phyloP scores from a whole-genome alignment of 1,140 invertebrate genomes.

The Drosophila kanapiae region DNA sequence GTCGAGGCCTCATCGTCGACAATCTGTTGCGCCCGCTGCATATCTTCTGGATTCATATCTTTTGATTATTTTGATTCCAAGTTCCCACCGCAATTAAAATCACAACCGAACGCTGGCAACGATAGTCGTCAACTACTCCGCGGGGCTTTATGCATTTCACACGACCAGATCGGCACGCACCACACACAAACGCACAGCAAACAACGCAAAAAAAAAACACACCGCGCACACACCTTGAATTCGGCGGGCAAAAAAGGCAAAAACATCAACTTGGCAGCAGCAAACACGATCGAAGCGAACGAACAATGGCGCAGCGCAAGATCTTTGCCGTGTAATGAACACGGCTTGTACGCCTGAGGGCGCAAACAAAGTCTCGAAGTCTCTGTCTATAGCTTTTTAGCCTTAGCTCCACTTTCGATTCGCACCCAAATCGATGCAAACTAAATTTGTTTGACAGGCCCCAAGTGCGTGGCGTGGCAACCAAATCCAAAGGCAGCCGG shows the following conservation, averaged over 20 bases:
- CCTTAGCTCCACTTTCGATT: conserved; percentile 60
- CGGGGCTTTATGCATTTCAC: conserved; percentile 78
- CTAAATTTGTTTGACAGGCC: conserved; percentile 54
- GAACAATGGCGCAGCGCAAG: conserved; percentile 59
- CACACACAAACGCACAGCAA: conserved; percentile 39
- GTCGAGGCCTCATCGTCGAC: conserved; percentile 20
- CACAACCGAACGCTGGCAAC: conserved; percentile 65
- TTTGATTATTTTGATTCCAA: not conserved
- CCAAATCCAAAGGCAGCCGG: conserved; percentile 41
- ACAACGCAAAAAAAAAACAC: conserved; percentile 13
- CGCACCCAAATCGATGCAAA: conserved; percentile 53
- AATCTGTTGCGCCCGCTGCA: conserved; percentile 60
- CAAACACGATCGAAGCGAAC: conserved; percentile 50
- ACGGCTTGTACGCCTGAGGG: conserved; percentile 62
- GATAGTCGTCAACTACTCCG: conserved; percentile 59
- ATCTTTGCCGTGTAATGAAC: conserved; percentile 64
- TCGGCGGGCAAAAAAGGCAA: conserved; percentile 73
- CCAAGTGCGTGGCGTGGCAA: conserved; percentile 61
- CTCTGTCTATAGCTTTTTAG: conserved; percentile 18
- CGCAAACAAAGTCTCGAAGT: conserved; percentile 31
- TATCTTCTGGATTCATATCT: conserved; percentile 63
- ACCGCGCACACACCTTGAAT: conserved; percentile 72
- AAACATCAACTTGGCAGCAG: conserved; percentile 32
- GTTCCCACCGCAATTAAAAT: conserved; percentile 42
- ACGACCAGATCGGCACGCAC: conserved; percentile 79